Base-by-base conservation (phyloP, 2,888 invertebrate genomes). In the Leptothorax acervorum region DNA sequence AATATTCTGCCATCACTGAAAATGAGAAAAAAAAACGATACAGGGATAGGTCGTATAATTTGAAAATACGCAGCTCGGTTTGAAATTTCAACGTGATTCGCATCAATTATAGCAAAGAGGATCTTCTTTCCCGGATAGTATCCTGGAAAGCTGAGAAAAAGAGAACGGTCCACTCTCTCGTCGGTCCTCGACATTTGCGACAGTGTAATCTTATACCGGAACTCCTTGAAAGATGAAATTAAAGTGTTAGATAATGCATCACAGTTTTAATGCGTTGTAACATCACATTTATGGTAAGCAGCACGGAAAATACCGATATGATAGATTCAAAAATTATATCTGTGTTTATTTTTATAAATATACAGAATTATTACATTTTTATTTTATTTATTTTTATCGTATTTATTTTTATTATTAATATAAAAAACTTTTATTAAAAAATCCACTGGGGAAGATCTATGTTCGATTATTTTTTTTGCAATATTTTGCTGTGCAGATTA, bases 31-130 rank as follows among this genome's bases (percentile, higher is more conserved):
- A 57, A 78, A 45, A 78, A 45, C 12, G 42, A 66, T n/a, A 66
- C n/a, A 28, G 28, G 28, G 18, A 31, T 53, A 65, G 39, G 68
- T 68, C 6, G 55, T 55, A 57, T 68, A 78, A 68, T 45, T 45
- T 78, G 42, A 68, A 78, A 78, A 68, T 78, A 57, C 78, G 66
- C 45, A 78, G 66, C 55, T 68, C 31, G 78, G 78, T 78, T 78
- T 78, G 78, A 78, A 78, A 78, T 78, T 78, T 78, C 68, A 78
- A 78, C 68, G 68, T 68, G 78, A 78, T 78, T 78, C 68, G 78
- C 68, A 68, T 78, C 78, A 78, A 78, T 78, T 78, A 78, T 78
- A 78, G 55, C 45, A 45, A 68, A 68, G 68, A 78, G 42, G 78
- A 78, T 78, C 78, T 68, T 57, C 78, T 78, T 78, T 78, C 68